Base-by-base conservation (phyloP, 2,888 invertebrate genomes). In the Epirrhoe alternata region DNA sequence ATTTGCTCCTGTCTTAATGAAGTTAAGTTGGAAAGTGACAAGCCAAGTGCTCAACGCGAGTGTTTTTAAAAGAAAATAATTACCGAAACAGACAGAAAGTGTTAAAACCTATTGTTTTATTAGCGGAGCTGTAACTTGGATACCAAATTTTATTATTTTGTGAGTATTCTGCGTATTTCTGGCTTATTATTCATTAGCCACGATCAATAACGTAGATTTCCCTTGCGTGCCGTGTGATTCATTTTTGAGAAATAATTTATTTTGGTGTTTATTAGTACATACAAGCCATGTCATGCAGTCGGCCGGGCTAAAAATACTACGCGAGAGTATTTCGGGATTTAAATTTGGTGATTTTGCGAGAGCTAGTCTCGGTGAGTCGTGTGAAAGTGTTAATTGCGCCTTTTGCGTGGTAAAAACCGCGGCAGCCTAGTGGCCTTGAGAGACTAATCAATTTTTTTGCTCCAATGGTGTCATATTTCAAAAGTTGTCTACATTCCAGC, bases 281-380 rank as follows among this genome's bases (percentile, higher is more conserved):
- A 77, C 72, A 68, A 75, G 79, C 73, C 78, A 85, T 88, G 90
- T 89, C 88, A 89, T 87, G 83, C 83, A 73, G 75, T 80, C 77
- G 79, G 80, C 84, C 81, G 78, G 80, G 77, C 92, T 92, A 93
- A 87, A 92, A 91, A 91, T 92, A 92, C 83, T 77, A 84, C 83
- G 76, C 80, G 73, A 79, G 78, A 82, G 83, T 91, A 90, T 90
- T 92, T 91, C 87, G 81, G 88, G 90, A 83, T 81, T 77, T 87
- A 83, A 84, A 90, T 88, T 90, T 89, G 84, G 88, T 86, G 86
- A 88, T 85, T 89, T 89, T 83, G 88, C 87, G 82, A 83, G 83
- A 82, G 84, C 75, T 82, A 83, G 83, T 76, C 82, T 79, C 79
- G 86, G 86, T 85, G 85, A 86, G 86, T 85, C 81, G 85, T 85